These are phyloP conservation scores for Erebia ligea DNA, from an alignment of 2,888 invertebrate species.

Conservation along the genomic window DNA sequence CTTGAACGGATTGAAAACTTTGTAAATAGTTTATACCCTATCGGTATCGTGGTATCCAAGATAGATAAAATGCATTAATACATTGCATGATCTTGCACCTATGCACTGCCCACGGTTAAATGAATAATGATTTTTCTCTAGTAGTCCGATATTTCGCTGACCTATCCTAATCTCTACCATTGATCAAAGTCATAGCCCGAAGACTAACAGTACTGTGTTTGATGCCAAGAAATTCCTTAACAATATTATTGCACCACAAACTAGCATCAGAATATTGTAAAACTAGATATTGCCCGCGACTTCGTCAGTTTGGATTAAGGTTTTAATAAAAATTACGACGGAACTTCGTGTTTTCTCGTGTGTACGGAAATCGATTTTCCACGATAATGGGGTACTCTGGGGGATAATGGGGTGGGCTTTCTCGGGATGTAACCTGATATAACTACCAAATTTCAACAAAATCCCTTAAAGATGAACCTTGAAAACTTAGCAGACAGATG, in stretches of 20 bases:
- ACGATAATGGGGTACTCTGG: too few species aligned
- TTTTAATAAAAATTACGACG: too few species aligned
- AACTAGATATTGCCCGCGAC: too few species aligned
- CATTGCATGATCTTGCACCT: constrained; percentile 11
- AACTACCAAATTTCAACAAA: too few species aligned
- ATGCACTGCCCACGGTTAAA: not conserved
- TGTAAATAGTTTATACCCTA: too few species aligned
- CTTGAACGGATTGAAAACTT: not conserved
- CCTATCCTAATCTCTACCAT: constrained; percentile 8
- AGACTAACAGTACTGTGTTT: constrained; percentile 11
- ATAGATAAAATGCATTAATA: not conserved
- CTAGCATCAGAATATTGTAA: constrained; percentile 2
- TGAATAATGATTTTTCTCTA: constrained; percentile 21
- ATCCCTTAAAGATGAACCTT: too few species aligned
- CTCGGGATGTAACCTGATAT: too few species aligned
- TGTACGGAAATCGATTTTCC: too few species aligned
- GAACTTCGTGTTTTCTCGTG: too few species aligned
- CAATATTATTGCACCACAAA: constrained; percentile 30
- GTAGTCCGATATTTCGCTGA: constrained; percentile 10
- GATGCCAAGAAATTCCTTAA: constrained; percentile 1
- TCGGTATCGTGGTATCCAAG: not conserved
- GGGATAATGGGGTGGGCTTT: too few species aligned
- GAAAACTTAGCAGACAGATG: too few species aligned
- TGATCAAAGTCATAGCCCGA: constrained; percentile 16
- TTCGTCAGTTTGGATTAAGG: too few species aligned